phyloP scores from a whole-genome alignment of 1,140 invertebrate genomes.

The Carposina sasakii region DNA sequence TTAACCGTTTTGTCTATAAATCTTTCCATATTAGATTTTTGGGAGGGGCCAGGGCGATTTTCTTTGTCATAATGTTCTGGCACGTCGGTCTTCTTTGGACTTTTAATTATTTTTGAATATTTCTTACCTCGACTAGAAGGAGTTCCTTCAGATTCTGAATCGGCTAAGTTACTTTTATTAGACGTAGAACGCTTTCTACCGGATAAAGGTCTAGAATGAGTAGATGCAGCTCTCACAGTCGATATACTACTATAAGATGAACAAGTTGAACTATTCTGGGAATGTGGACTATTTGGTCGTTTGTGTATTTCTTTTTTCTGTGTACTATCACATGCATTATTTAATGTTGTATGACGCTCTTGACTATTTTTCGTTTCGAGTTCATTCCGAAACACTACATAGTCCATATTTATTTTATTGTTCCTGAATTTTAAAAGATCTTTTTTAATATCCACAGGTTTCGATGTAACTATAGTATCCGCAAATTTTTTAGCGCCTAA shows the following conservation, averaged over 20 bases:
- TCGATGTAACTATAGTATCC: too few relatives aligned
- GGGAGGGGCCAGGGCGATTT: slow-evolving; percentile 40
- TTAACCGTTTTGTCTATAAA: slow-evolving; percentile 13
- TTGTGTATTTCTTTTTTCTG: slow-evolving; percentile 21
- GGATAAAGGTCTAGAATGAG: slow-evolving; percentile 17
- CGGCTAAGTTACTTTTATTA: slow-evolving; percentile 23
- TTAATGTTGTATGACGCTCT: slow-evolving; percentile 4
- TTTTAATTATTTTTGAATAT: slow-evolving; percentile 22
- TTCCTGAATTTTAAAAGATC: slow-evolving; percentile 26
- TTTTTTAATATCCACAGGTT: too few relatives aligned
- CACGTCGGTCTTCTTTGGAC: slow-evolving; percentile 19
- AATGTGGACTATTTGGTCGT: slow-evolving; percentile 28
- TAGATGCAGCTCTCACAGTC: slow-evolving; percentile 33
- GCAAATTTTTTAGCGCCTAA: too few relatives aligned
- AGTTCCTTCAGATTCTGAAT: slow-evolving; percentile 17
- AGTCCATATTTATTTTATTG: slow-evolving; percentile 29
- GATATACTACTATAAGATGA: slow-evolving; percentile 50
- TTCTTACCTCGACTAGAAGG: slow-evolving; percentile 26
- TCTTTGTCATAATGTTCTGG: slow-evolving; percentile 41
- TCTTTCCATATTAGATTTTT: slow-evolving; percentile 21
- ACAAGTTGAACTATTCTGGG: slow-evolving; percentile 50
- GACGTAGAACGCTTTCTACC: slow-evolving; percentile 26
- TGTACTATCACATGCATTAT: slow-evolving; percentile 16
- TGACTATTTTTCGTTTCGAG: slow-evolving; percentile 27
- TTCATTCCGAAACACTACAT: slow-evolving; percentile 50